Conservation (phyloP, 2,113 vertebrate species). For the Anhinga rufa region DNA sequence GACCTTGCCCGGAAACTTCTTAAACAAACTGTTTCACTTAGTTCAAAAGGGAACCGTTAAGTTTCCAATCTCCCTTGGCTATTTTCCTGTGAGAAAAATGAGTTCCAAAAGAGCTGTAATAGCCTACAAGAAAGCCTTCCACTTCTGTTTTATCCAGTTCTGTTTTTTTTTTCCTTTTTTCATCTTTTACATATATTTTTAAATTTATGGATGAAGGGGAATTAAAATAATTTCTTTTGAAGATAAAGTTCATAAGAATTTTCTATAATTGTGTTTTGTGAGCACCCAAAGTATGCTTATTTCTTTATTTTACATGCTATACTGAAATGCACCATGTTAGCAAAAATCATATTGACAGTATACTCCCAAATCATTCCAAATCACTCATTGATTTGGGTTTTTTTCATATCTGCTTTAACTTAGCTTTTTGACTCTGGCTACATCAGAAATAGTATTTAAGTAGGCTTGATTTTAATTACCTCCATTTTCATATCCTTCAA, state of each 20-base stretch:
- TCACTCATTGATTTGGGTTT: neutral
- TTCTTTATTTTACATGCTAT: neutral
- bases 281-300: neutral
- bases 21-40: neutral
- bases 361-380: neutral
- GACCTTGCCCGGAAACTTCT: neutral
- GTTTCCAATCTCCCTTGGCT: neutral
- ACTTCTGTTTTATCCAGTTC: neutral
- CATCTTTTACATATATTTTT: neutral
- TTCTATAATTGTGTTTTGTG: neutral
- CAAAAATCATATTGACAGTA: neutral
- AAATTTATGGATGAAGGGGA: neutral
- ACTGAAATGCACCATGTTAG: neutral
- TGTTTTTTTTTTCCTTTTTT: neutral
- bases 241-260: neutral
- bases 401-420: neutral
- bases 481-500: neutral
- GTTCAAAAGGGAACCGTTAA: neutral
- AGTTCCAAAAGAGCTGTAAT: neutral
- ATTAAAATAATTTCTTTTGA: neutral
- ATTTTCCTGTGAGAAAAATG: neutral
- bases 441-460: neutral
- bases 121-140: neutral
- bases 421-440: neutral
- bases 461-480: neutral